A percentile compares a stretch with the other conserved stretches of the same genome.
phyloP scores from a whole-genome alignment of 2,888 invertebrate species.

The Lampropteryx suffumata region DNA sequence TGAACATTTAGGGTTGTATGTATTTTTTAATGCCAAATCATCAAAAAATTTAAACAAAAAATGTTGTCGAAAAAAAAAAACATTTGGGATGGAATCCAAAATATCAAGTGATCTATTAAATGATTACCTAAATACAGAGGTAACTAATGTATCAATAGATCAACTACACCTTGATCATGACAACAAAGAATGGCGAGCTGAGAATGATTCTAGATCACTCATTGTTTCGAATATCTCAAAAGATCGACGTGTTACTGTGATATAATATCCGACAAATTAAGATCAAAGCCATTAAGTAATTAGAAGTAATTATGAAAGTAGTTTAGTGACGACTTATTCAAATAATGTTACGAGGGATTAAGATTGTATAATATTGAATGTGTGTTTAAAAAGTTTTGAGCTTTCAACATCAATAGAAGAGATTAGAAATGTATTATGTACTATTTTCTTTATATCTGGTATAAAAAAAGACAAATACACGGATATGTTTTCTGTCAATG shows the following conservation, averaged over 20 bases:
- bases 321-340: conserved; percentile 9
- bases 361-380: neutral
- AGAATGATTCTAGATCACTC: conserved; percentile 27
- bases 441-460: too few species aligned
- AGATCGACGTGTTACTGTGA: conserved; percentile 37
- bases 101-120: too few species aligned
- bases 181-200: conserved; percentile 27
- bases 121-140: too few species aligned
- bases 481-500: conserved; percentile 3
- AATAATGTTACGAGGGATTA: conserved; percentile 2
- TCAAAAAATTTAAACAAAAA: too few species aligned
- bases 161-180: conserved; percentile 25
- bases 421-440: conserved; percentile 3
- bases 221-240: conserved; percentile 42
- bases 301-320: conserved; percentile 25
- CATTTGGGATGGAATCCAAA: too few species aligned
- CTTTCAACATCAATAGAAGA: conserved; percentile 1
- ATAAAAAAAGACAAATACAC: neutral
- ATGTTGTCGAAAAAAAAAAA: too few species aligned
- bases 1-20: too few species aligned
- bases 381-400: neutral
- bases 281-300: conserved; percentile 31
- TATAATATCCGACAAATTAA: conserved; percentile 34
- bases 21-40: too few species aligned
- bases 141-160: conserved; percentile 29